Evolutionary conservation across 2,888 invertebrate genomes (phyloP).

Genomic region (Protula sp.): DNA sequence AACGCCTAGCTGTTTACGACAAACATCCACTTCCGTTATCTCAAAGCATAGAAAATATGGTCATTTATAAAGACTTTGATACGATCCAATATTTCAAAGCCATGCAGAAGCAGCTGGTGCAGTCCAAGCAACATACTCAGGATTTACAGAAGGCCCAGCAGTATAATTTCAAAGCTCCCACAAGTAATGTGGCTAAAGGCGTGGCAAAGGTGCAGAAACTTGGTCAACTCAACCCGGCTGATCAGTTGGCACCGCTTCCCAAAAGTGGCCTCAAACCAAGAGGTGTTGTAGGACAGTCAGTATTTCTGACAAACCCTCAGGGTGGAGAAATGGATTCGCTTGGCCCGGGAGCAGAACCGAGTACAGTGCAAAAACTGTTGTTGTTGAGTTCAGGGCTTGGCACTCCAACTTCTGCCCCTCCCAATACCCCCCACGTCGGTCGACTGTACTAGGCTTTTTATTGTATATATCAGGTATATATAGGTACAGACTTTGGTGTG

Average conservation of each 20-base stretch:
- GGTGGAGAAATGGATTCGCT: too few relatives aligned
- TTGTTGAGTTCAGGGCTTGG: background rate
- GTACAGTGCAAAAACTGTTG: too few relatives aligned
- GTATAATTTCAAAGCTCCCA: background rate
- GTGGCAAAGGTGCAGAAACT: background rate
- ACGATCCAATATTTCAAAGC: background rate
- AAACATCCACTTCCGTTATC: background rate
- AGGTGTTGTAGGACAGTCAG: background rate
- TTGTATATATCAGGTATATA: too few relatives aligned
- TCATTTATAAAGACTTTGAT: background rate
- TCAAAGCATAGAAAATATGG: background rate
- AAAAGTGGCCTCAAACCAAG: too few relatives aligned
- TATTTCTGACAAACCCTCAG: background rate
- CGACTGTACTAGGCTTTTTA: too few relatives aligned
- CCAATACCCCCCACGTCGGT: background rate
- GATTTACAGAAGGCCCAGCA: background rate
- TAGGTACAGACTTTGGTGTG: too few relatives aligned
- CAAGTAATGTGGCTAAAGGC: background rate
- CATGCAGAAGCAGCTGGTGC: background rate
- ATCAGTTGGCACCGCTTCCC: background rate
- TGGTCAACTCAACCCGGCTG: background rate
- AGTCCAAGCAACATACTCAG: background rate
- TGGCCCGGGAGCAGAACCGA: too few relatives aligned
- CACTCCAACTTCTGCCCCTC: background rate
- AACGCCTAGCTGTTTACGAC: background rate